phyloP scores from a whole-genome alignment of 2,113 vertebrate genomes.

The Toxostoma redivivum region DNA sequence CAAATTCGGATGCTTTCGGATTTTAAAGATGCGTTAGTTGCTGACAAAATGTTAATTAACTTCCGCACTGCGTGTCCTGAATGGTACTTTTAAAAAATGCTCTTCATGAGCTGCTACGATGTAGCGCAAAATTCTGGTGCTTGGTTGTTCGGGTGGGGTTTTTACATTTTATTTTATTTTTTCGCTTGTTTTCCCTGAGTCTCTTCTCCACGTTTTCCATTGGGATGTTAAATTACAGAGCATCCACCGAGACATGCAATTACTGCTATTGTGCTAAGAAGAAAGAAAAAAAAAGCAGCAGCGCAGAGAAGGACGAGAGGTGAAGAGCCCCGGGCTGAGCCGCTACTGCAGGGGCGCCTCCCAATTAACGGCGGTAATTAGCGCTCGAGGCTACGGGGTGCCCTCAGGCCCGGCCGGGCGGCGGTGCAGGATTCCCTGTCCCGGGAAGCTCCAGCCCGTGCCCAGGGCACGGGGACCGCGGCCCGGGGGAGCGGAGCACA shows the following conservation, averaged over 20 bases:
- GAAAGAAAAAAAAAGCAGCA: neutral
- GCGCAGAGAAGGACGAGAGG: neutral
- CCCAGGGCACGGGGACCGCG: too few relatives aligned
- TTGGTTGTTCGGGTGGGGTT: neutral
- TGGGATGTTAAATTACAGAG: neutral
- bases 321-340: neutral
- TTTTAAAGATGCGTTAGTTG: neutral
- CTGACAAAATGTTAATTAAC: neutral
- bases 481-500: neutral
- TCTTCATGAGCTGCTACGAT: too few relatives aligned
- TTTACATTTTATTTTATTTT: neutral
- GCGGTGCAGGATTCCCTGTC: accelerated
- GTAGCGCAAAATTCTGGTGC: neutral
- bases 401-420: accelerated
- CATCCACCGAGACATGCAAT: neutral
- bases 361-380: neutral
- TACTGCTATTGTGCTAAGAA: neutral
- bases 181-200: neutral
- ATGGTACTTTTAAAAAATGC: accelerated
- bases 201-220: neutral
- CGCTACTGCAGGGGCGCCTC: neutral
- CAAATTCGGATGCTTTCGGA: neutral
- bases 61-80: neutral
- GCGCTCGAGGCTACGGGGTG: neutral
- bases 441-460: neutral